Base-by-base conservation (phyloP, 2,113 vertebrate species). In the Sus scrofa region DNA sequence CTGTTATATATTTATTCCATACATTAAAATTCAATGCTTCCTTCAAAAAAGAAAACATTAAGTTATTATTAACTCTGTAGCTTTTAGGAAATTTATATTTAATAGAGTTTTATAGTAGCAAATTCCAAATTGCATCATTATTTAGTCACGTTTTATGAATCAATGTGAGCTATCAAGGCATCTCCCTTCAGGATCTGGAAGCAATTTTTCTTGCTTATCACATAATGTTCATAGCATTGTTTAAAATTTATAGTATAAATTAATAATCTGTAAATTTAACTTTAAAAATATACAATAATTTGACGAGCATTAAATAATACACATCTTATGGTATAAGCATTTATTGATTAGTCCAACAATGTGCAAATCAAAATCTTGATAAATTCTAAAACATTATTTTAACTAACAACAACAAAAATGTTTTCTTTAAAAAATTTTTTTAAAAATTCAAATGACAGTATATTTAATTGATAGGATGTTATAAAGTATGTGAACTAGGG, bases 61-160 rank as follows among this genome's bases (percentile, higher is more conserved):
- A 85, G 9, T 92, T 2, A 78, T 88, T 88, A 73, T 87, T 91
- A 88, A 91, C 67, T 90, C 70, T 71, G 15, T 67, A 78, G 10
- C 39, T 79, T 70, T 83, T 83, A 90, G 54, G 2, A 86, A 70
- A 60, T 83, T 54, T 77, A n/a, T 60, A 74, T 75, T 79, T 91
- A 86, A 52, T 90, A 84, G 78, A 87, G 0, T 14, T 50, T 85
- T 81, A 6, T 75, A 44, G 30, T 14, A 85, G 65, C 13, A 93
- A 89, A 89, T 50, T 94, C 2, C 93, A 84, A 82, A 60, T 90
- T 91, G 65, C 52, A 81, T 74, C 19, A 90, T 70, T 56, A 62
- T 52, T 89, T 65, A 73, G 30, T 95, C 10, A 91, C 71, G 3
- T 86, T 97, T 90, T 84, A n/a, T 83, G 26, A 89, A 83, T 86